A percentile compares a stretch with the other conserved stretches of the same genome.
phyloP scores from a whole-genome alignment of 2,797 vertebrate genomes.

The Bovichtus diacanthus region DNA sequence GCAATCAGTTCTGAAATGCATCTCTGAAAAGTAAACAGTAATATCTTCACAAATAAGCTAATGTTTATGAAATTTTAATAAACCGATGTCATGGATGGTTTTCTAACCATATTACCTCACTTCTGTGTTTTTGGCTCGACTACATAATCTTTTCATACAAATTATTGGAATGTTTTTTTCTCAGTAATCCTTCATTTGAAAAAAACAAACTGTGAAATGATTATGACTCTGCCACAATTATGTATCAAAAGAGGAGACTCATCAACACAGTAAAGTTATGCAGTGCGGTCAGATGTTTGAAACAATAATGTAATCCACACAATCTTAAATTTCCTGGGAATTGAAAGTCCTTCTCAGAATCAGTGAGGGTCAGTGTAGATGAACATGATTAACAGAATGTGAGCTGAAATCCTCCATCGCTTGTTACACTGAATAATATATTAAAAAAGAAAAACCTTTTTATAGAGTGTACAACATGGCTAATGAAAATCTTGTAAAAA shows the following conservation, averaged over 20 bases:
- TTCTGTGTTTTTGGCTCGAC: not conserved
- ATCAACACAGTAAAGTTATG: not conserved
- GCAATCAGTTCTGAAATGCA: not conserved
- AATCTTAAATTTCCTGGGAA: conserved; percentile 15
- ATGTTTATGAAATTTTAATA: too few species aligned
- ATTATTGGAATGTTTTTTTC: not conserved
- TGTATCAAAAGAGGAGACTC: not conserved
- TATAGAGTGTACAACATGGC: not conserved
- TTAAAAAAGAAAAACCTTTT: not conserved
- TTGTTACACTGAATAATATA: not conserved
- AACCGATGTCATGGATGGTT: not conserved
- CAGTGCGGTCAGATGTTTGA: not conserved
- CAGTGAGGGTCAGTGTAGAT: not conserved
- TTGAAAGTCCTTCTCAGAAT: conserved; percentile 20
- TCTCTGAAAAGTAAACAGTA: not conserved
- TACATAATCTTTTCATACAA: not conserved
- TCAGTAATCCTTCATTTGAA: not conserved
- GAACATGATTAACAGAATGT: not conserved
- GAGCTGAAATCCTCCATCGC: not conserved
- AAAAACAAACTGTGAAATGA: not conserved
- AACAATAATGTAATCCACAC: not conserved
- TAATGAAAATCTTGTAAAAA: not conserved
- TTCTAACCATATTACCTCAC: not conserved
- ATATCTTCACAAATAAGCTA: not conserved
- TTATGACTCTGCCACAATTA: not conserved